Base-by-base conservation (phyloP, 2,113 vertebrate species). In the Channa argus region DNA sequence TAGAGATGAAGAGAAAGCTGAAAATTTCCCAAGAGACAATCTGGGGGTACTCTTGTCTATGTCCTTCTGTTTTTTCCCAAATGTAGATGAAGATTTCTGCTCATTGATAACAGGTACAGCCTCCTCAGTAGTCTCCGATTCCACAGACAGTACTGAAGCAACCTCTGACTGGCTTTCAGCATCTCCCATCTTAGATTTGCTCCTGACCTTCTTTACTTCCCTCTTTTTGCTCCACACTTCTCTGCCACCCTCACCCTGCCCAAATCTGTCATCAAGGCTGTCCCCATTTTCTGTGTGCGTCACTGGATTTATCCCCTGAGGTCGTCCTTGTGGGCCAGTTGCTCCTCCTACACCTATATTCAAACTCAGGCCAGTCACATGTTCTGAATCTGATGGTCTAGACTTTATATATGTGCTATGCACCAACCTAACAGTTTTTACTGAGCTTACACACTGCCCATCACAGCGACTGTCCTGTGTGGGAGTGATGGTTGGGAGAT, bases 321-420 rank as follows among this genome's bases (percentile, higher is more conserved):
- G 84, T 71, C 13, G 46, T 56, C 61, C 80, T 65, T 79, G 75
- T 71, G 67, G 73, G 72, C 47, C 86, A 63, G 51, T 68, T 41
- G 59, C 84, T 77, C 89, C 75, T 80, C 39, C 73, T 56, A 61
- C 62, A 50, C 73, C 88, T 75, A 59, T 74, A 84, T 84, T 59
- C 65, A 69, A 3, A 44, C 75, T 38, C 39, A 74, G 69, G 36
- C 73, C 74, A 46, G 46, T 64, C 47, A 38, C 49, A 7, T 34
- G 61, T 50, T 73, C 51, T 53, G 58, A 45, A 33, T 77, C 46
- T 49, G 71, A 77, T 8, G 36, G 63, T 38, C 49, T 64, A 10
- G 63, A 50, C 52, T 71, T 39, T 3, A 69, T n/a, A 62, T 55
- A 70, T 47, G 66, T 62, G 54, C 34, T 2, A 13, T 59, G 54